Base-by-base conservation (phyloP, 2,888 invertebrate species). In the Polyommatus icarus region DNA sequence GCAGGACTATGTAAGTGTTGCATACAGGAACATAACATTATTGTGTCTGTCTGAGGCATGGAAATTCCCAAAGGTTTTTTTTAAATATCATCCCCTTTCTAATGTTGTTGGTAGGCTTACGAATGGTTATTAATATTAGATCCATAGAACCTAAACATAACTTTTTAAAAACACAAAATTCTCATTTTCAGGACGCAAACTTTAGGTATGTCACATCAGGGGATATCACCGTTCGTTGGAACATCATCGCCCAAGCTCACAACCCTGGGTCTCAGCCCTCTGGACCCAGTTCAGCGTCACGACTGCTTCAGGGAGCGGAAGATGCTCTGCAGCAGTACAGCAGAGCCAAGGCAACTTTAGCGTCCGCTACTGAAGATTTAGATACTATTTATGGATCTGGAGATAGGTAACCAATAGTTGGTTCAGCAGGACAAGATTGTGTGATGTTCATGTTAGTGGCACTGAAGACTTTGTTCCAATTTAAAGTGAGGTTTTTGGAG, bases 221-320 rank as follows among this genome's bases (percentile, higher is more conserved):
- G 0, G 78, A 79, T 0, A 80, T 91, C 40, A n/a, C 76, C 7
- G 76, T 91, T 10, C 86, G 89, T 1, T 89, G 88, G 89, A 84
- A 83, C 76, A 80, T 84, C 12, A 79, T 91, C 15, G 80, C 84
- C 0, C 90, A 90, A 59, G 79, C 84, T 0, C 85, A 85, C 2
- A 36, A 82, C 1, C 83, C 84, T 0, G 82, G 83, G 3, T 76
- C 78, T 29, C 50, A 71, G 1, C 78, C 72, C 0, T n/a, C 75
- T 15, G 71, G 75, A 10, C 78, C 77, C 15, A 32, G 76, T 75
- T 83, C 75, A 77, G 82, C 79, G 5, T 61, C 79, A 75, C 87
- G 86, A 0, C 78, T 92, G 61, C 82, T 93, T 12, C 79, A 81
- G n/a, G 90, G 90, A 0, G 91, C 92, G 0, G 92, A 91, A 15